A percentile compares a stretch with the other conserved stretches of the same genome.
phyloP scores from a whole-genome alignment of 2,888 invertebrate genomes.

The Agonopterix subpropinquella region DNA sequence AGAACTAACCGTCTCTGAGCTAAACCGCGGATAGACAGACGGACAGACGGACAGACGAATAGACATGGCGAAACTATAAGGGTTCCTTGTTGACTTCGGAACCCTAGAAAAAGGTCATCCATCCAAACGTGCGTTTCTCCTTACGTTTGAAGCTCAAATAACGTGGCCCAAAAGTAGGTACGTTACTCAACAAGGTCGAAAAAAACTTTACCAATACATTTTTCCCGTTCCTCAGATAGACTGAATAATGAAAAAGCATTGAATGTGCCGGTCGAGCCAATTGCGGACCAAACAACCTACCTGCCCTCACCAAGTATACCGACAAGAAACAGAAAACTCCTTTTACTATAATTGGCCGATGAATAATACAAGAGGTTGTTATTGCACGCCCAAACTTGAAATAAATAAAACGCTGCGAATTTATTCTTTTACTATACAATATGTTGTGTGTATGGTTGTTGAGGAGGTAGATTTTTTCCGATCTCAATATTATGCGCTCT shows the following conservation, averaged over 20 bases:
- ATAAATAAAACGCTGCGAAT: conserved; percentile 27
- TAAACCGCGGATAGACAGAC: too few relatives aligned
- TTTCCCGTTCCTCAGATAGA: neutral
- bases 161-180: too few relatives aligned
- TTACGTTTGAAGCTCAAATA: too few relatives aligned
- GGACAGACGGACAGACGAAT: too few relatives aligned
- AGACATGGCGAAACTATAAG: too few relatives aligned
- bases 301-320: conserved; percentile 20
- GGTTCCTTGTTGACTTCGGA: too few relatives aligned
- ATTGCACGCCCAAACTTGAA: conserved; percentile 56
- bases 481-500: too few relatives aligned
- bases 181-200: neutral
- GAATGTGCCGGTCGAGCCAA: neutral
- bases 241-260: neutral
- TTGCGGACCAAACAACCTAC: conserved; percentile 5
- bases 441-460: too few relatives aligned
- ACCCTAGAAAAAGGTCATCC: too few relatives aligned
- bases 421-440: conserved; percentile 1
- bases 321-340: conserved; percentile 58
- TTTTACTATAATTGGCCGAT: conserved; percentile 73
- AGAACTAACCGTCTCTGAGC: too few relatives aligned
- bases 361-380: conserved; percentile 74
- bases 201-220: neutral
- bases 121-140: too few relatives aligned
- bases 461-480: too few relatives aligned